Conservation (phyloP, 2,888 invertebrate genomes). For the Oscheius sp. region DNA sequence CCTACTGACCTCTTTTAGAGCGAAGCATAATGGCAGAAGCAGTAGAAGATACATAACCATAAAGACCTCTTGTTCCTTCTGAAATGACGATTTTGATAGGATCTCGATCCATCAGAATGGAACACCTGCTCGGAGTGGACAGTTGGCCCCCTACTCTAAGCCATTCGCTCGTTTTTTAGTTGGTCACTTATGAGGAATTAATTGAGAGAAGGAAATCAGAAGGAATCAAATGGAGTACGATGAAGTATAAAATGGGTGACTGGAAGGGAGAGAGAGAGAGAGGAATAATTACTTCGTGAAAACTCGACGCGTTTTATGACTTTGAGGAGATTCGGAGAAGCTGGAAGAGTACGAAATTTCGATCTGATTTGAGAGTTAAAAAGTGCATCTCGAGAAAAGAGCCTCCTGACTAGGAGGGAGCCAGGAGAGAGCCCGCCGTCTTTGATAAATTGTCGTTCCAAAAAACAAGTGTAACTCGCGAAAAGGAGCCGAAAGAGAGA, state of each 20-base stretch:
- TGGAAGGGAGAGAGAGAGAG: neutral
- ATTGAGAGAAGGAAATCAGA: no score
- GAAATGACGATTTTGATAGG: no score
- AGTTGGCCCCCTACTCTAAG: no score
- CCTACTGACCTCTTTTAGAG: constrained; percentile 20
- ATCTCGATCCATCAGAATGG: no score
- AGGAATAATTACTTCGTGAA: neutral
- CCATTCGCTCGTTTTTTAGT: no score
- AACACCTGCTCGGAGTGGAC: no score
- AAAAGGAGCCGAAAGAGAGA: neutral
- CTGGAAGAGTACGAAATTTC: neutral
- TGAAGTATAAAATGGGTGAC: neutral
- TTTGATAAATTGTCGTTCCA: constrained; percentile 14
- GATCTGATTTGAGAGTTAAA: neutral
- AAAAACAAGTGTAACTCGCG: constrained; percentile 26
- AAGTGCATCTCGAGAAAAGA: neutral
- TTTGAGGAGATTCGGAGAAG: neutral
- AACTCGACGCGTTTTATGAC: neutral
- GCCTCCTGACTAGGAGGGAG: neutral
- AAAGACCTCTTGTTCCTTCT: no score
- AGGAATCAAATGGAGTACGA: no score
- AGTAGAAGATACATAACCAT: constrained; percentile 1
- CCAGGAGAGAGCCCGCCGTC: neutral
- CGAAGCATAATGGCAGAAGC: neutral
- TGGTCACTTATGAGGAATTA: no score